Conservation (phyloP, 2,888 invertebrate species). For the Microctonus hyperodae region DNA sequence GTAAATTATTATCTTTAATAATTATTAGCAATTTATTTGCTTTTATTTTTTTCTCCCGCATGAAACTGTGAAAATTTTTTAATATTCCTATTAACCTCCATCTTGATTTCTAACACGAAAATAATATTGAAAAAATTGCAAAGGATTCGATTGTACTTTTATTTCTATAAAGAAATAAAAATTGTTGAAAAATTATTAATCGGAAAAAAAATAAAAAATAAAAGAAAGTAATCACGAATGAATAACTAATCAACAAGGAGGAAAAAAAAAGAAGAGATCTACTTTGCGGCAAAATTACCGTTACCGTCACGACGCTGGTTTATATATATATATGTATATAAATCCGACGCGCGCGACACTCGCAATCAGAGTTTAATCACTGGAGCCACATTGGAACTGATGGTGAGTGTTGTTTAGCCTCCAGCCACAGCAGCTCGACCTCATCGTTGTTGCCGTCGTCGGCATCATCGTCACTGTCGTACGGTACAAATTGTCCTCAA, state of each 20-base stretch:
- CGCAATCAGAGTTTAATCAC: slow-evolving; percentile 50
- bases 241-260: slow-evolving; percentile 5
- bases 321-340: background rate
- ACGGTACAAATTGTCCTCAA: slow-evolving; percentile 49
- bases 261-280: background rate
- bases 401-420: background rate
- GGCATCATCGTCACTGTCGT: slow-evolving; percentile 37
- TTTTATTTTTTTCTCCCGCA: no score
- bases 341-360: slow-evolving; percentile 40
- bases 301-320: slow-evolving; percentile 33
- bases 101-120: background rate
- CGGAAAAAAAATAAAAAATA: background rate
- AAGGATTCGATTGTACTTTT: no score
- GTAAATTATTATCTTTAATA: no score
- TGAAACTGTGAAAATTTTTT: background rate
- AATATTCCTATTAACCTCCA: background rate
- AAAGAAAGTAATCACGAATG: slow-evolving; percentile 6
- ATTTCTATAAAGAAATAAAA: no score
- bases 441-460: slow-evolving; percentile 37
- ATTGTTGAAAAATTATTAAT: no score
- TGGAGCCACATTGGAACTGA: slow-evolving; percentile 42
- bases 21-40: no score
- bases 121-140: no score
- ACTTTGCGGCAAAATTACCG: slow-evolving; percentile 41
- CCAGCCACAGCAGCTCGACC: background rate